Conservation (phyloP, 1,140 invertebrate genomes). For the Drosophila subpulchrella region DNA sequence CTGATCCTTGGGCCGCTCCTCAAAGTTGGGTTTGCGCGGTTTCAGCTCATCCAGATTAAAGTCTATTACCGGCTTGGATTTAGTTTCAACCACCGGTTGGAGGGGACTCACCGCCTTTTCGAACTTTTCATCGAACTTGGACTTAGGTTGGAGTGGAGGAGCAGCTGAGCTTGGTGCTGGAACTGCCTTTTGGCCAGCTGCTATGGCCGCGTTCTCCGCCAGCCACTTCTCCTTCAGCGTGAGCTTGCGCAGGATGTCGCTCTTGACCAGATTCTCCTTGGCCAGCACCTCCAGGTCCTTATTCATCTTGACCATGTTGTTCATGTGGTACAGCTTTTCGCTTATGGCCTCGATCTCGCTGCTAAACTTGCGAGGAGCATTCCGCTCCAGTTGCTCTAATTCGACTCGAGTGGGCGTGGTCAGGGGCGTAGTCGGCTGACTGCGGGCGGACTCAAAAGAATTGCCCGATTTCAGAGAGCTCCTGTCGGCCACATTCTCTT, state of each 20-base stretch:
- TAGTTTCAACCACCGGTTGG: slow-evolving; percentile 17
- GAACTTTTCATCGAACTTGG: slow-evolving; percentile 72
- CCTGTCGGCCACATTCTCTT: slow-evolving; percentile 60
- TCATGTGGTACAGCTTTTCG: slow-evolving; percentile 79
- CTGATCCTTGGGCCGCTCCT: slow-evolving; percentile 64
- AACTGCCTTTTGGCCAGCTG: slow-evolving; percentile 31
- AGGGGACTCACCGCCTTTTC: slow-evolving; percentile 53
- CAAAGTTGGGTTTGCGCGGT: slow-evolving; percentile 71
- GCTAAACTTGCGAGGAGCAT: slow-evolving; percentile 67
- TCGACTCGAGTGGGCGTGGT: slow-evolving; percentile 63
- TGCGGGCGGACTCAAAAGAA: slow-evolving; percentile 72
- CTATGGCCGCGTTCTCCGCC: slow-evolving; percentile 73
- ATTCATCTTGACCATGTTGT: slow-evolving; percentile 83
- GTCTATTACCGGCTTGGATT: slow-evolving; percentile 66
- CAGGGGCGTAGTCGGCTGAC: slow-evolving; percentile 55
- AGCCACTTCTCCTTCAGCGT: slow-evolving; percentile 84
- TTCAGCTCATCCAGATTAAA: slow-evolving; percentile 67
- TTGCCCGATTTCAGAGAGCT: slow-evolving; percentile 57
- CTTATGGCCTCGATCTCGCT: slow-evolving; percentile 82
- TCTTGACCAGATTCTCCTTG: slow-evolving; percentile 83
- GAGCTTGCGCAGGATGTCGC: slow-evolving; percentile 81
- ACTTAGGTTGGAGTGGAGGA: slow-evolving; percentile 48
- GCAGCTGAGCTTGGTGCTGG: neutral
- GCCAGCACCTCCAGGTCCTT: slow-evolving; percentile 79
- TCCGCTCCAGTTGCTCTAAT: slow-evolving; percentile 79